phyloP scores from a whole-genome alignment of 2,113 vertebrate genomes.

The Rhabdornis inornatus region DNA sequence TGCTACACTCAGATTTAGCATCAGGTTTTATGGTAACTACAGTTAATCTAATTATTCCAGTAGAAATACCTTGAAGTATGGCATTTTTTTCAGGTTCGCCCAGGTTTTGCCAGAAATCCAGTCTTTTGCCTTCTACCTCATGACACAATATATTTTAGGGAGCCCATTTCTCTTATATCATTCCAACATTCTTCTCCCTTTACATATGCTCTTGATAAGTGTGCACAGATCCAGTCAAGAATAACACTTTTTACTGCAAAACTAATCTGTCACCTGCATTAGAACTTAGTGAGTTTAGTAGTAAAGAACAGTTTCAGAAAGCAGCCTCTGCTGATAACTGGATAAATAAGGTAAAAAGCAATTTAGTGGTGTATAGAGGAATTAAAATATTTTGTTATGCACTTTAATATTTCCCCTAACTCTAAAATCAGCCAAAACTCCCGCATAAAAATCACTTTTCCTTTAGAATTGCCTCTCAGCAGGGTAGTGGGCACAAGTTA shows the following conservation, averaged over 20 bases:
- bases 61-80: background rate
- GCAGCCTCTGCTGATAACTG: background rate
- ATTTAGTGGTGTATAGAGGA: background rate
- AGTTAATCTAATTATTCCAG: background rate
- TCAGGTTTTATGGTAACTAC: background rate
- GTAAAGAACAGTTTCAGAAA: background rate
- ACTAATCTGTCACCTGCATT: background rate
- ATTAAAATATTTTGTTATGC: background rate
- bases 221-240: background rate
- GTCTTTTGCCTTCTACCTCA: background rate
- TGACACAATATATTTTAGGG: background rate
- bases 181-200: background rate
- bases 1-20: background rate
- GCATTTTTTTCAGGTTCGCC: background rate
- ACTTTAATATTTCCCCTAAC: background rate
- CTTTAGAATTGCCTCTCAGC: slow-evolving; percentile 9
- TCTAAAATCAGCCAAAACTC: background rate
- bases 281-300: background rate
- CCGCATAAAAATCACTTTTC: background rate
- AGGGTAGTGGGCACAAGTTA: background rate
- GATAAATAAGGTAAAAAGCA: background rate
- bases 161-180: background rate
- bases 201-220: background rate
- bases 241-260: background rate
- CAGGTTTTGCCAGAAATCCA: background rate